Evolutionary conservation across 2,797 vertebrate genomes (phyloP), one percentile per base, ranked within the genome.

Genomic region (Chelidonichthys spinosus): DNA sequence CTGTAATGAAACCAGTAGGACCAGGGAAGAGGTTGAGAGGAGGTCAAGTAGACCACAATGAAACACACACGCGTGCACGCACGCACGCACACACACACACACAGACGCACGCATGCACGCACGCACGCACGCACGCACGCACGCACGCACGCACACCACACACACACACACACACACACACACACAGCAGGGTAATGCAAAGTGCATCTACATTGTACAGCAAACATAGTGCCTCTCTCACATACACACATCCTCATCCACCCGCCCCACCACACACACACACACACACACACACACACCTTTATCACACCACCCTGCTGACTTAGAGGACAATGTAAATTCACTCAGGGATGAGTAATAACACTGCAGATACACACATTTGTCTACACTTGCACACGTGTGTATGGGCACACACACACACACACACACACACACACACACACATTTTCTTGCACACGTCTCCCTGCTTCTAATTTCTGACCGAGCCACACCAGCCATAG

Each of bases 21-120:
- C 77, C 63, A 82, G 83, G 36, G 74, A 89, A 70, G 72, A 85
- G 86, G 81, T 86, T 78, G 74, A 82, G 85, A 86, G 76, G 85
- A 90, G 90, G 90, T 93, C 86, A 91, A 90, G 85, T 87, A 85
- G 77, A 90, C 84, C 73, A 77, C 69, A 64, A 76, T 49, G 70
- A 86, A 73, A 62, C 61, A 49, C 63, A 63, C 54, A 63, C 35
- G 43, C 49, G 32, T 53, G 62, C 46, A 61, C 39, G 54, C n/a
- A 39, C 40, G 49, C 37, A 61, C 4, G 15, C 43, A 14, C 42
- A 11, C 40, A 42, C 40, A 44, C 47, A 25, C 56, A 66, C 52
- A 61, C 39, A 63, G n/a, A 39, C 40, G 49, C 49, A 66, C 3
- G 9, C 11, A n/a, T 62, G 66, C 55, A 64, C 36, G 62, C 13